Base-by-base conservation (phyloP, 2,888 invertebrate genomes). In the Agrenia bidenticulata region DNA sequence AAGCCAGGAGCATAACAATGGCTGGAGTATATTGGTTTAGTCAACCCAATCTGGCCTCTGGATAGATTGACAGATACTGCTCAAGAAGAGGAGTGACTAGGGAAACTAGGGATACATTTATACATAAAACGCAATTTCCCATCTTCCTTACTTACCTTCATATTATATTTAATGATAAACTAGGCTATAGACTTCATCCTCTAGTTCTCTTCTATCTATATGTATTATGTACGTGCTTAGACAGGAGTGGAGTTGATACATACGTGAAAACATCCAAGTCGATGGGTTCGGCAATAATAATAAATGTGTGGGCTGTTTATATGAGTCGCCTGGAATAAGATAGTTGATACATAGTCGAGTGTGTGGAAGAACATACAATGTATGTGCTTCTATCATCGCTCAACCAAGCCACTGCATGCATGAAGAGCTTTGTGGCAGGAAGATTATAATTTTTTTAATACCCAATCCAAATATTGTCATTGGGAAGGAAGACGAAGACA, bases 401-500 rank as follows among this genome's bases (percentile, higher is more conserved):
- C 27, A 17, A n/a, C 7, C 32, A 17, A 5, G 24, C 19, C 2
- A 51, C 2, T 19, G n/a, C 2, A 17, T 13, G 19, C 55, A 49
- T 27, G 19, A 51, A 59, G 61, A 61, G 21, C 53, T 58, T 64
- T 68, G 68, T 67, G 66, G 60, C 42, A 64, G 64, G 26, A 53
- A 70, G 58, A 63, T 67, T 65, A 60, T 63, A 67, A 67, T 67
- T 67, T 69, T 54, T 70, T 54, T 70, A 70, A 70, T 70, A 67
- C 65, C 54, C 63, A 65, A 70, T 51, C 57, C 67, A 70, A 70
- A 70, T 70, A 70, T 67, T 67, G 67, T 67, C 65, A 70, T 61
- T 70, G 63, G 58, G 32, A 57, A 32, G 41, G 57, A 57, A 57
- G 41, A 23, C 13, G 51, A 45, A 51, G 51, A 51, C 51, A 51